Base-by-base conservation (phyloP, 2,888 invertebrate genomes). In the Luffia ferchaultella region DNA sequence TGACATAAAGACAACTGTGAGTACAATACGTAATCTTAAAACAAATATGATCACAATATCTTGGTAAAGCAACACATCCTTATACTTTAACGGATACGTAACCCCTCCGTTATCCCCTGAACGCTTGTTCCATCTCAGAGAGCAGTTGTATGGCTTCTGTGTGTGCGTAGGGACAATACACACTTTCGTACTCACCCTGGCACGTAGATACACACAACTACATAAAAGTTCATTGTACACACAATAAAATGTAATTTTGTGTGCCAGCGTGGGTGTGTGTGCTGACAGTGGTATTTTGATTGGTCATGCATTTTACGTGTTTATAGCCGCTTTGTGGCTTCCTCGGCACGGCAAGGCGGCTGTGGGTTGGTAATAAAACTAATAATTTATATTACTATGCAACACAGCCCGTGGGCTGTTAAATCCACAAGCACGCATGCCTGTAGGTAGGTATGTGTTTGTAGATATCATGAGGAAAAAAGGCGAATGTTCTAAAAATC, bases 251-350 rank as follows among this genome's bases (percentile, higher is more conserved):
- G 51, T 55, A 50, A 53, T 9, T 49, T 55, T 53, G 48, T 42
- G 5, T 19, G 42, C 18, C 44, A 46, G 42, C 51, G 45, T 51
- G 20, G 42, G 9, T 76, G 70, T 72, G 74, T 54, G 78, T 76
- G 72, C 70, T 69, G 73, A 69, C 79, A 70, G 78, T 82, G 82
- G 82, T 83, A 83, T 83, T 83, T 83, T 83, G 82, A 83, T 83
- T 83, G 82, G 82, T 82, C 82, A 83, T 83, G 82, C 82, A 82
- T 82, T 82, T 82, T 77, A 79, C 79, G 77, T 77, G 79, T 82
- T 79, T 80, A 82, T 72, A 71, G 75, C 60, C 65, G 59, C 63
- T 63, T 62, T 63, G 65, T 60, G 65, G 68, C 66, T 67, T 68
- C 53, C 42, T 48, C 44, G 47, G 12, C 18, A 43, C 67, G 67